A percentile compares a stretch with the other conserved stretches of the same genome.
phyloP scores from a whole-genome alignment of 2,888 invertebrate genomes.

The Temnothorax ravouxi region DNA sequence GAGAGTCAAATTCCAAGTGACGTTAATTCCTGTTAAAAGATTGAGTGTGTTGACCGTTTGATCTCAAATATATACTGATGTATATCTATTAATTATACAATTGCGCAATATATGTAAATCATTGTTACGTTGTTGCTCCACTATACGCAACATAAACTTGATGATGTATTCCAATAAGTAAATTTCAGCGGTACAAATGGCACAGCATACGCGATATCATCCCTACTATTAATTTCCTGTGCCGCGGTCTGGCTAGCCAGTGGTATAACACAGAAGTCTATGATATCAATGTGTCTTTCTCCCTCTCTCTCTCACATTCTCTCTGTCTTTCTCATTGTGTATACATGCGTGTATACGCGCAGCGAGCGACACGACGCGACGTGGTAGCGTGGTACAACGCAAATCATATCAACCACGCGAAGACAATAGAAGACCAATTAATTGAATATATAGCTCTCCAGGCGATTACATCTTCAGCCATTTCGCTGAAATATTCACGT shows the following conservation, averaged over 20 bases:
- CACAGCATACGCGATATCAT: conserved; percentile 16
- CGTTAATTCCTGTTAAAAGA: neutral
- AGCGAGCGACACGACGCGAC: conserved; percentile 1
- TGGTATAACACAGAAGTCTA: conserved; percentile 41
- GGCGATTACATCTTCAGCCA: conserved; percentile 72
- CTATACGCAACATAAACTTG: conserved; percentile 19
- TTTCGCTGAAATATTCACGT: conserved; percentile 55
- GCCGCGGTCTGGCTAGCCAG: conserved; percentile 14
- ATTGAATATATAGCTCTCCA: conserved; percentile 76
- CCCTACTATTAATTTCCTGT: conserved; percentile 47
- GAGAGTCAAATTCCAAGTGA: conserved; percentile 19
- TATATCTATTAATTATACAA: conserved; percentile 8
- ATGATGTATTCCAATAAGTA: conserved; percentile 46
- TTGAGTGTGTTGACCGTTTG: neutral
- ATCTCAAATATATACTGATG: neutral
- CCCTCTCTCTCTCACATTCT: neutral
- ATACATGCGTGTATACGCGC: conserved; percentile 13
- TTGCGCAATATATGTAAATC: neutral
- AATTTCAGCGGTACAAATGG: conserved; percentile 39
- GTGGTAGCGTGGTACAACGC: neutral
- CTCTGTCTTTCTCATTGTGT: neutral
- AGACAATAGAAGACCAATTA: conserved; percentile 76
- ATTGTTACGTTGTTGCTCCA: neutral
- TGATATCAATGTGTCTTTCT: conserved; percentile 15
- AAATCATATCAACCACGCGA: conserved; percentile 44